Evolutionary conservation across 2,797 vertebrate genomes (phyloP).

Genomic region (Trachops cirrhosus): DNA sequence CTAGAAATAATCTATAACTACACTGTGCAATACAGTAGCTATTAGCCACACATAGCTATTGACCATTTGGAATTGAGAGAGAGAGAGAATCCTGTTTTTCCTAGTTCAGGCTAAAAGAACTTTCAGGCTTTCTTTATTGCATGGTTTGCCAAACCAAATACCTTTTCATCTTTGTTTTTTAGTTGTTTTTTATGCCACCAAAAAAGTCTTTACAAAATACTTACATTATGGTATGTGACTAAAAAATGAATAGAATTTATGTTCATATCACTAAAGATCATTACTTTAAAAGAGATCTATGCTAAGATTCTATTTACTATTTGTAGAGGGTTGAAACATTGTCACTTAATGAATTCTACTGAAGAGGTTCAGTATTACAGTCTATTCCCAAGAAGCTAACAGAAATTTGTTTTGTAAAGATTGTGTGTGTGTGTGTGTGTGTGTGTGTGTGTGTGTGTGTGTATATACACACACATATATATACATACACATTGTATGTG

Average conservation of each 20-base stretch:
- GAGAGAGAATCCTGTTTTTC: background rate
- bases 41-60: background rate
- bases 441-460: too few species aligned
- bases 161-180: background rate
- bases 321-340: background rate
- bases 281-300: background rate
- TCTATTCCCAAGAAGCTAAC: background rate
- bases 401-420: background rate
- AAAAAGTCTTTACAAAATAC: background rate
- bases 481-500: too few species aligned
- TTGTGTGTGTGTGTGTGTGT: background rate
- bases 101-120: background rate
- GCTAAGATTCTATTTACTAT: background rate
- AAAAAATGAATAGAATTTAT: background rate
- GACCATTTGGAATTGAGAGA: background rate
- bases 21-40: background rate
- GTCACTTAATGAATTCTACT: background rate
- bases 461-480: too few species aligned
- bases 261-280: background rate
- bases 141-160: background rate
- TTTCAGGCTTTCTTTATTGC: background rate
- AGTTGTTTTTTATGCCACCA: background rate
- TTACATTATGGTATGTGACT: background rate
- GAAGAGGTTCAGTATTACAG: background rate
- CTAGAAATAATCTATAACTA: background rate